Percentiles rank a stretch among this genome's conserved stretches.
Evolutionary conservation across 1,140 invertebrate genomes (phyloP).

Genomic region (Euglossa dilemma): DNA sequence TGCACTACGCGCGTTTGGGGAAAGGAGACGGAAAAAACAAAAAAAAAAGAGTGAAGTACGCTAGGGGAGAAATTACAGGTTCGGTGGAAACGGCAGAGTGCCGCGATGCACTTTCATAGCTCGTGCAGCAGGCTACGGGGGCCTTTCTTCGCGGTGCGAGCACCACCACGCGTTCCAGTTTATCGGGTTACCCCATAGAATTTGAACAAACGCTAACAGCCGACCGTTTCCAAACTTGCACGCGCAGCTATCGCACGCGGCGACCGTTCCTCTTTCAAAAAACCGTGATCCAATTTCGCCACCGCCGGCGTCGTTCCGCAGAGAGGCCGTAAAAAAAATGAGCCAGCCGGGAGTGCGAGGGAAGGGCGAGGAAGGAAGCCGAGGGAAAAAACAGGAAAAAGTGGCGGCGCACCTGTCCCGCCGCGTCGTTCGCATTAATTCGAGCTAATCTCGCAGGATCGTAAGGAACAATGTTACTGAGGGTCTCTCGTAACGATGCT

Average conservation of each 20-base stretch:
- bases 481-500: neutral
- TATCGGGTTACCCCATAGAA: neutral
- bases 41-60: too few relatives aligned
- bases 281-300: neutral
- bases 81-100: too few relatives aligned
- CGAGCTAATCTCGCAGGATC: conserved; percentile 8
- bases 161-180: neutral
- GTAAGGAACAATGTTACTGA: neutral
- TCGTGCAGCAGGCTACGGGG: too few relatives aligned
- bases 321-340: neutral
- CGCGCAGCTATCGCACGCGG: neutral
- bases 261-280: neutral
- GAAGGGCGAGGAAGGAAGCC: too few relatives aligned
- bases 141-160: too few relatives aligned
- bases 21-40: too few relatives aligned
- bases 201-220: neutral
- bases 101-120: too few relatives aligned
- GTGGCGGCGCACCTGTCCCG: neutral
- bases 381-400: neutral
- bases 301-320: neutral
- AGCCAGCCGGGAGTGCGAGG: neutral
- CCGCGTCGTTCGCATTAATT: conserved; percentile 21
- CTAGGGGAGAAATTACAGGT: too few relatives aligned
- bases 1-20: too few relatives aligned
- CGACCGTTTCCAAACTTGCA: neutral